Percentiles rank a stretch among this genome's conserved stretches.
These are phyloP conservation scores for Odontamblyopus lacepedii DNA, from an alignment of 2,797 vertebrate species.

Conservation along the genomic window DNA sequence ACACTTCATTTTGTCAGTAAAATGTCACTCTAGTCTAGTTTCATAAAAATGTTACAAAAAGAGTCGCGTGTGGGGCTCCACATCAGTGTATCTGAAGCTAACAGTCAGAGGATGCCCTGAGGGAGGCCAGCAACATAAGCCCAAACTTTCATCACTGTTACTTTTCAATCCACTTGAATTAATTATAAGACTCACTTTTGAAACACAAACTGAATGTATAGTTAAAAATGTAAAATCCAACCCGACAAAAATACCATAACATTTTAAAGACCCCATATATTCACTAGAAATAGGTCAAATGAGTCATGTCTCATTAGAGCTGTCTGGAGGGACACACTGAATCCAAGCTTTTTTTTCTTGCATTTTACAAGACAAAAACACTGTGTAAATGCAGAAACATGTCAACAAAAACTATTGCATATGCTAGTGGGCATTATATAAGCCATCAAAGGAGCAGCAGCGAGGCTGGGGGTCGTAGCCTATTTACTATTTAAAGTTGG, in stretches of 20 bases:
- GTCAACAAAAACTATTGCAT: neutral
- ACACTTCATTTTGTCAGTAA: slow-evolving; percentile 8
- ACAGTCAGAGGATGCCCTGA: slow-evolving; percentile 8
- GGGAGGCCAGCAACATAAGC: neutral
- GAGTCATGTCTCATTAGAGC: neutral
- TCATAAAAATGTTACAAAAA: slow-evolving; percentile 22
- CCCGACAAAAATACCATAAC: neutral
- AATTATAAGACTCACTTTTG: neutral
- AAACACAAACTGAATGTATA: neutral
- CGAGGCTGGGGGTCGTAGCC: neutral
- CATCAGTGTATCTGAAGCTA: slow-evolving; percentile 5
- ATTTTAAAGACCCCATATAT: neutral
- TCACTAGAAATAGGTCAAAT: neutral
- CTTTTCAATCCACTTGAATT: neutral
- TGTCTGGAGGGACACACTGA: neutral
- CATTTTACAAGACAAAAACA: neutral
- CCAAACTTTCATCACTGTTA: neutral
- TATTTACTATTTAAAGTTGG: neutral
- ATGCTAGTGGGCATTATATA: neutral
- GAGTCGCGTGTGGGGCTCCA: neutral
- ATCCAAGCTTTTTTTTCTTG: neutral
- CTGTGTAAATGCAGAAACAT: neutral
- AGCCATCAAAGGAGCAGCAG: neutral
- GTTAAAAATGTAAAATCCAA: neutral
- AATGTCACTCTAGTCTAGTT: slow-evolving; percentile 17